These are phyloP conservation scores for Venustaconcha ellipsiformis DNA, from an alignment of 1,140 invertebrate species.

Conservation along the genomic window DNA sequence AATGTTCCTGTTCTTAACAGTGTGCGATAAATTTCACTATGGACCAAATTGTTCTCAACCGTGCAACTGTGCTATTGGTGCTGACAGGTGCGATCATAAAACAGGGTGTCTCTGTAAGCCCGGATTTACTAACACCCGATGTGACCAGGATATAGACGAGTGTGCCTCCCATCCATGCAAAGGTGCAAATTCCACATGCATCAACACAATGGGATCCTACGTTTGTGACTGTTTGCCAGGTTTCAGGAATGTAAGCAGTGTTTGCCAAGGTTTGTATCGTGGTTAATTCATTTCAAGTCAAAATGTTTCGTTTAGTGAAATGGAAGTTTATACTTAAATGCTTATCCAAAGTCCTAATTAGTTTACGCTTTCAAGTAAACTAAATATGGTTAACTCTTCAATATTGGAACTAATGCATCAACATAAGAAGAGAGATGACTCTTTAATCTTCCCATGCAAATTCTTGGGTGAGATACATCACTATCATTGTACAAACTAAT, in stretches of 20 bases:
- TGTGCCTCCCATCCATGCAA: conserved; percentile 27
- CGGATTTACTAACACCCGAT: conserved; percentile 42
- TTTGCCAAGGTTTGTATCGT: conserved; percentile 21
- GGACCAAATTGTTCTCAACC: conserved; percentile 36
- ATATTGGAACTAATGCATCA: too few relatives aligned
- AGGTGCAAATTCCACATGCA: conserved; percentile 18
- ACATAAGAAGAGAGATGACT: too few relatives aligned
- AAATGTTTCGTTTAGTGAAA: too few relatives aligned
- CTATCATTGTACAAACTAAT: too few relatives aligned
- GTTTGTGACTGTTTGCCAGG: conserved; percentile 33
- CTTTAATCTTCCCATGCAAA: too few relatives aligned
- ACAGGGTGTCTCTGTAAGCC: conserved; percentile 44
- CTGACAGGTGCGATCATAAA: conserved; percentile 30
- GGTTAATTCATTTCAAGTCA: background rate
- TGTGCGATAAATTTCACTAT: conserved; percentile 35
- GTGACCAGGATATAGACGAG: conserved; percentile 45
- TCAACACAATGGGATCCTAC: conserved; percentile 36
- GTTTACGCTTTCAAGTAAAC: too few relatives aligned
- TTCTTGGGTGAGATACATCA: too few relatives aligned
- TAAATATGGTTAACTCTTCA: too few relatives aligned
- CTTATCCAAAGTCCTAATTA: too few relatives aligned
- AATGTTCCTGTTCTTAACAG: conserved; percentile 1
- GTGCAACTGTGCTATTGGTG: conserved; percentile 38
- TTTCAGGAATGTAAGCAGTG: conserved; percentile 12
- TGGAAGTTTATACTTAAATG: too few relatives aligned